Evolutionary conservation across 2,113 vertebrate genomes (phyloP), one percentile per base, ranked within the genome.

Genomic region (Trogon surrucura): DNA sequence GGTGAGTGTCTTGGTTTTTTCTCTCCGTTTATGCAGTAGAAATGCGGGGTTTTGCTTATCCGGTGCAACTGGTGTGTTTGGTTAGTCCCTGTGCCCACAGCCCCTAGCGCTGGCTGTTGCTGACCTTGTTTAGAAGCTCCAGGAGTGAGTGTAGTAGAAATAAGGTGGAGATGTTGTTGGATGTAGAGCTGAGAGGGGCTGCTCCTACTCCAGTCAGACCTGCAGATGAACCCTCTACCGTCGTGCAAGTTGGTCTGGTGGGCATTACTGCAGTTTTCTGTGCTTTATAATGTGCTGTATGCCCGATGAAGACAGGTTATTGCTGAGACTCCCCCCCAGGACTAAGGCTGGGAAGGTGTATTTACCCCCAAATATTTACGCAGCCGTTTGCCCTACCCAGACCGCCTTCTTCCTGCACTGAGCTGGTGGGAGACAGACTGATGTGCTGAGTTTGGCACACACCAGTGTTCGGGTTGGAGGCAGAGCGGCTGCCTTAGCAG

Each of bases 211-310:
- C 32, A 56, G 38, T 5, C 19, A 5, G n/a, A 3, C 0, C 0
- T 2, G 25, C 47, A 30, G 56, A 16, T 5, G 18, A 16, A 11
- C 66, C 30, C n/a, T 16, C 2, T 2, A 0, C 50, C 0, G 0
- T 0, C 16, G 48, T 6, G 11, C 0, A 21, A 45, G 10, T 3
- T 21, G 25, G 2, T 30, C 0, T 1, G 0, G 2, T 0, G 2
- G 58, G 2, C 19, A 2, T 62, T 47, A 4, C 5, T 64, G 10
- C 9, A 9, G 30, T 29, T 66, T 71, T 16, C 13, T 7, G 6
- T 44, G 47, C 6, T 70, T 27, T 20, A 1, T 5, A 9, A 13
- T 0, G 3, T 7, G 17, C 30, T 56, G 16, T 3, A 3, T 7
- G 54, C 20, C 67, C 2, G 0, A 1, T 1, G 6, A 17, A 36